Base-by-base conservation (phyloP, 1,140 invertebrate species). In the Diachasmimorpha longicaudata region DNA sequence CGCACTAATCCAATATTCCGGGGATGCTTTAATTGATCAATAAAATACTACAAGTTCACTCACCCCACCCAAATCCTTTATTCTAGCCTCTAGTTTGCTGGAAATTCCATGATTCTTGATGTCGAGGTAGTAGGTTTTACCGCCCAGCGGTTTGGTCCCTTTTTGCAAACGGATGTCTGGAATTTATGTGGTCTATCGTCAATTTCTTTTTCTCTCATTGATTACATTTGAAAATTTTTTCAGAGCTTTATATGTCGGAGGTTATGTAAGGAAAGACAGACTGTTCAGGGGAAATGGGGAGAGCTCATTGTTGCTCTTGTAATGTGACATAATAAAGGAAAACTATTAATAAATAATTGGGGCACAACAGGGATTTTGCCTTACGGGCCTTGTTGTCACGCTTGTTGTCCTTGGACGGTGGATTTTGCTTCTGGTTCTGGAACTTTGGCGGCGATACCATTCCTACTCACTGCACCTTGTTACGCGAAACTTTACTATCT, bases 81-180 rank as follows among this genome's bases (percentile, higher is more conserved):
- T 91, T 84, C 91, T 91, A 69, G 86, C 84, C 79, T 93, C 92
- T 88, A 93, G 86, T 75, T 91, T 91, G 81, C 88, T 85, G 75
- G 91, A 89, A 31, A 91, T 82, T 76, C 87, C 89, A 89, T 92
- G 90, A 80, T 93, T 93, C 85, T 92, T 92, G 76, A 93, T 91
- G 79, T 93, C 92, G 90, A 93, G 91, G 85, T 93, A 93, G 88
- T 93, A 93, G 77, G 90, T 91, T 77, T 92, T 92, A 81, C 91
- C 91, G 72, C 87, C 86, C 79, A 92, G 85, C 58, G 90, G 90
- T 81, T 90, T 91, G 42, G 87, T 85, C 77, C 90, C 89, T 79
- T 87, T 90, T 36, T 81, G 79, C 67, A 85, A 78, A 48, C 74
- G 82, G 74, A 85, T 76, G 77, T 80, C 87, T 89, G 72, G 77